Base-by-base conservation (phyloP, 2,797 vertebrate genomes). In the Ptychobarbus kaznakovi region DNA sequence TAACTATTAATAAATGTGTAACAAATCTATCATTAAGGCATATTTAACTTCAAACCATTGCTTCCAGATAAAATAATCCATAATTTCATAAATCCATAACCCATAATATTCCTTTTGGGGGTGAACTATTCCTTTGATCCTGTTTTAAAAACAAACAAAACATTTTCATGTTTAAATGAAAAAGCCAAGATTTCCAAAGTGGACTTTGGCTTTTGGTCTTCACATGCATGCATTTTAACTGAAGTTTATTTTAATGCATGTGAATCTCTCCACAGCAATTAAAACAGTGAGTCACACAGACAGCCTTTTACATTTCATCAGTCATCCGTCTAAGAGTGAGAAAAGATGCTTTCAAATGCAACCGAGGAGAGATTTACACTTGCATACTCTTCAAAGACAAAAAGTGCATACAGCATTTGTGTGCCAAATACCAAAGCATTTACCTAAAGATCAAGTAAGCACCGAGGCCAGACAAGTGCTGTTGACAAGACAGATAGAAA, bases 261-360 rank as follows among this genome's bases (percentile, higher is more conserved):
- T 58, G 32, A 76, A 74, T 49, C 66, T 56, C 10, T 75, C 28
- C 35, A 58, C 4, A 80, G 40, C 74, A 80, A 72, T 82, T 82
- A 85, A 61, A 56, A 70, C 28, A 38, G 42, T 58, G 25, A 70
- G 72, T 81, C 74, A 69, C 74, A 69, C 25, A 74, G 81, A 49
- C 51, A 42, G 20, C 63, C 32, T 74, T 70, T 83, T 73, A 65
- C 42, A 51, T 82, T 65, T 78, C 66, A 65, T 78, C 74, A 80
- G 18, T 38, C 75, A 78, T 42, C 16, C 69, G 35, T 9, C 28
- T 44, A 28, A 70, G 38, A 69, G 73, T 38, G 49, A 25, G 38
- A 76, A 49, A 78, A 78, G 74, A 7, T 63, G 3, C 16, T 76
- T 82, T 78, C 44, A 82, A n/a, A 38, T 73, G 28, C 53, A 32